Evolutionary conservation across 2,113 vertebrate genomes (phyloP), one percentile per base, ranked within the genome.

Genomic region (Tyto alba): DNA sequence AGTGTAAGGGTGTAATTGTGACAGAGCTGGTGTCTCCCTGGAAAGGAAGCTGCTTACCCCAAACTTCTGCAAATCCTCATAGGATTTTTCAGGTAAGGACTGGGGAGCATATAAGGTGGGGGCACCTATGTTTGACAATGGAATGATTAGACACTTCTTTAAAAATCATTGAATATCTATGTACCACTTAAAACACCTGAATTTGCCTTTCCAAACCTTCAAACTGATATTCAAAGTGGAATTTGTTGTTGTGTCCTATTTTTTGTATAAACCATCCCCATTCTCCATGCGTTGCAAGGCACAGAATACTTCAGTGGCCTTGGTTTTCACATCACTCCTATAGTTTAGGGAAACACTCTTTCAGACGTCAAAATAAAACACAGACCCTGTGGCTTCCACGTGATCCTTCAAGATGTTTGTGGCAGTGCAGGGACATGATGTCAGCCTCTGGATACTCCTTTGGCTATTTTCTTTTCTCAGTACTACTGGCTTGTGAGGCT

Each of bases 1-100:
- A 27, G 12, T 0, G 0, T 29, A 32, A 63, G 43, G 34, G 34
- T 48, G 15, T 12, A 38, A 62, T 34, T 1, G 13, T 2, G 8
- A 20, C 71, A 62, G 27, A 66, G 18, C 13, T 71, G 41, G 13
- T 40, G 6, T n/a, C 29, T 62, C 21, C 27, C 66, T 72, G 43
- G 32, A 41, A 63, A 78, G 18, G 25, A 67, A 88, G 23, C 13
- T 74, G 40, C 53, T 60, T 43, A 25, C 55, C 34, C 50, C 26
- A 40, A 19, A 88, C 59, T 59, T 69, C 55, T 88, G 69, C 10
- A 90, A 62, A 75, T 75, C 23, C 25, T 83, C 27, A 20, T 4
- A 36, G 25, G 21, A 92, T 45, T 88, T 92, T 80, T 32, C 32
- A 79, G 32, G 5, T 64, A 72, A 88, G 26, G n/a, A 75, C 38